Evolutionary conservation across 2,888 invertebrate species (phyloP), one percentile per base, ranked within the genome.

Genomic region (Carcina quercana): DNA sequence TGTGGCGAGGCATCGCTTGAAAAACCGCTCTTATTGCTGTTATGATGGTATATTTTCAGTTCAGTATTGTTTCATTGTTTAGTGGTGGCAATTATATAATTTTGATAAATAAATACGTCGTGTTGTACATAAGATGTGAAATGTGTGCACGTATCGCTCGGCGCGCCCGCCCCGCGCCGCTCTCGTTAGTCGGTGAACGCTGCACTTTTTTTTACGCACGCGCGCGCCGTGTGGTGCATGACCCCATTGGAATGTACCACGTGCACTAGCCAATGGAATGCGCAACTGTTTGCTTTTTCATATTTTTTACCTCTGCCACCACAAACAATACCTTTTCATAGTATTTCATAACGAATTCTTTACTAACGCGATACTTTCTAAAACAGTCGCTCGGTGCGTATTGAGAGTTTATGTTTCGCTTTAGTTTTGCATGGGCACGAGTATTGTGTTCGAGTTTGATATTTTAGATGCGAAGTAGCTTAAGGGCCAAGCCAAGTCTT

Each of bases 221-320:
- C 70, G 54, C 70, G 54, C 67, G 53, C 62, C 51, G 68, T 63
- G 66, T 74, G 78, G 79, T 71, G 72, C 79, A 78, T 82, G 83
- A 82, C 82, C 82, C 76, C 79, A 52, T 52, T 58, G 82, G 82
- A 78, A 82, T 82, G 80, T 66, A 64, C 80, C 82, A 82, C 82
- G 82, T 79, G 80, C 73, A 71, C 73, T 76, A 71, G 73, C 69
- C 69, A 46, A 59, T 66, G 82, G 82, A 78, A 79, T 83, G 82
- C 74, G 79, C 80, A 75, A 82, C 78, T 80, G 79, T 82, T 82
- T 82, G 72, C 76, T 73, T 74, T 75, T 76, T 70, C 44, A 64
- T 74, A 75, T 75, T 52, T 72, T 57, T 70, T 10, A 10, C 58
- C 59, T 59, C 58, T 53, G 56, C 53, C 63, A 64, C 65, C 66